Evolutionary conservation across 2,797 vertebrate species (phyloP).

Genomic region (Tapera naevia): DNA sequence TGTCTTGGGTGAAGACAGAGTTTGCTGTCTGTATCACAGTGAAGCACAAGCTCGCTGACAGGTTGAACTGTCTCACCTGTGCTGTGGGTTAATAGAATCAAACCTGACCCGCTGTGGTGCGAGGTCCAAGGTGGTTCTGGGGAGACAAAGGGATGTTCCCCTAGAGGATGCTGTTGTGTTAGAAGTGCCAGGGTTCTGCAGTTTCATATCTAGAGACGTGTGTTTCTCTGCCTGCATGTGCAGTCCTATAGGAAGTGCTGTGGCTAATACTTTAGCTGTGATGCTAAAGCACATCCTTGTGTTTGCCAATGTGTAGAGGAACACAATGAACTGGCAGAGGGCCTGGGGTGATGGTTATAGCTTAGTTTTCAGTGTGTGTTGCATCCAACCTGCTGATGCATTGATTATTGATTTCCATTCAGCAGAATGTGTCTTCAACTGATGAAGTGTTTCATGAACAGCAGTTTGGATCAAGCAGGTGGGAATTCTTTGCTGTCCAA

Average conservation of each 20-base stretch:
- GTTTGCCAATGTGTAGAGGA: neutral
- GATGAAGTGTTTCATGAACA: neutral
- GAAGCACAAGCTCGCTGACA: neutral
- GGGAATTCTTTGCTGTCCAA: neutral
- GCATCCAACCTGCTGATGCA: neutral
- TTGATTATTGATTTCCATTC: neutral
- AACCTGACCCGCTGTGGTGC: neutral
- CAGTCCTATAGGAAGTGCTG: neutral
- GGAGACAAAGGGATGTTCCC: neutral
- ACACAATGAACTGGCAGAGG: neutral
- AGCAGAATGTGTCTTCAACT: neutral
- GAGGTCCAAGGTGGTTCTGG: neutral
- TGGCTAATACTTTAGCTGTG: neutral
- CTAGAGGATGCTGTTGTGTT: slow-evolving; percentile 75
- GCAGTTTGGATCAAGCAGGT: neutral
- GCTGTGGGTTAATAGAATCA: neutral
- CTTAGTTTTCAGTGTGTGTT: neutral
- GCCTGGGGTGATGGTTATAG: neutral
- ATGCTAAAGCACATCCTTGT: neutral
- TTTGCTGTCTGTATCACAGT: neutral
- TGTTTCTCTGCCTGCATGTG: neutral
- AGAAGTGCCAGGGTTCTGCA: neutral
- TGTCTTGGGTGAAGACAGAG: no score
- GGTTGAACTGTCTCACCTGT: neutral
- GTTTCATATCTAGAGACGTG: fast-evolving